Conservation (phyloP, 2,797 vertebrate species). For the Xiphophorus birchmanni region DNA sequence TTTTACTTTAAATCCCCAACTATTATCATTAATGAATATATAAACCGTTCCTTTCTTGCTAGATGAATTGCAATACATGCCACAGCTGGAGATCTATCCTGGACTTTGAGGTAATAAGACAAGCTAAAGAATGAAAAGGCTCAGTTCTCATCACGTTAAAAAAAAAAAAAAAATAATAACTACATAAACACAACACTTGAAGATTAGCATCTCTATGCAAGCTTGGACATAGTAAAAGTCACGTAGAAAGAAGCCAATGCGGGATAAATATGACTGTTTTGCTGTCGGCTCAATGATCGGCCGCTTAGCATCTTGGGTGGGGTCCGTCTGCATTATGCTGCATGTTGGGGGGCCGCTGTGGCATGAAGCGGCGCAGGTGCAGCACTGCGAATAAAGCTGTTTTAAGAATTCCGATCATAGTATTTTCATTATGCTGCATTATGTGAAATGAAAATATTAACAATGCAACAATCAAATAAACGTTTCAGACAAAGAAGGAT, state of each 20-base stretch:
- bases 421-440: not conserved
- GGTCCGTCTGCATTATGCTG: constrained; percentile 88
- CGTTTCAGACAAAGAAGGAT: constrained; percentile 32
- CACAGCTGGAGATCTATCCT: constrained; percentile 31
- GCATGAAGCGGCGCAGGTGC: constrained; percentile 67
- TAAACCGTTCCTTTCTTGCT: not conserved
- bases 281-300: constrained; percentile 52
- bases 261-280: constrained; percentile 24
- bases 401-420: not conserved
- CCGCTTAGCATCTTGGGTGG: constrained; percentile 82
- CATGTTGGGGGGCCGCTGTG: constrained; percentile 67
- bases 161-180: not conserved
- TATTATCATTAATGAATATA: not conserved
- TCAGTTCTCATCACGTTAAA: not conserved
- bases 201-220: not conserved
- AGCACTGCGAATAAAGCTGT: constrained; percentile 60
- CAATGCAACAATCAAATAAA: constrained; percentile 16
- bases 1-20: not conserved
- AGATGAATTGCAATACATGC: constrained; percentile 15
- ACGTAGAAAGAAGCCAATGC: not conserved
- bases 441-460: not conserved
- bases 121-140: constrained; percentile 15
- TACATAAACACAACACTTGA: not conserved
- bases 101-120: constrained; percentile 3
- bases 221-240: not conserved